Evolutionary conservation across 2,888 invertebrate genomes (phyloP).

Genomic region (Acleris sparsana): DNA sequence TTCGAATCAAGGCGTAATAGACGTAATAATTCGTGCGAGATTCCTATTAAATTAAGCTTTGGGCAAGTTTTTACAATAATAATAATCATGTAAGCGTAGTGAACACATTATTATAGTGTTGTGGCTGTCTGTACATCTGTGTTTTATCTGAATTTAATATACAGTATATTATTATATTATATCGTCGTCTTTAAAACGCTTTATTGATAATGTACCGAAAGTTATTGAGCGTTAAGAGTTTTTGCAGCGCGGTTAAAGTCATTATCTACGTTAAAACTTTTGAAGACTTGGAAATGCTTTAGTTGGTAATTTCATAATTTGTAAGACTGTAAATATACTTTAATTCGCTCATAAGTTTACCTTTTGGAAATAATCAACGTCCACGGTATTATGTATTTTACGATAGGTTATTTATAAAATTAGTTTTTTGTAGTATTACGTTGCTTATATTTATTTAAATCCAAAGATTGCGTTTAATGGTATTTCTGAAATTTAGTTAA

Average conservation of each 20-base stretch:
- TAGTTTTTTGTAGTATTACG: not conserved
- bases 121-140: slow-evolving; percentile 25
- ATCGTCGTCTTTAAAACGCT: not conserved
- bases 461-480: slow-evolving; percentile 20
- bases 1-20: slow-evolving; percentile 40
- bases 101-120: slow-evolving; percentile 18
- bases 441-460: slow-evolving; percentile 10
- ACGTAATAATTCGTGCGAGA: slow-evolving; percentile 56
- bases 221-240: not conserved
- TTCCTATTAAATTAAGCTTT: slow-evolving; percentile 61
- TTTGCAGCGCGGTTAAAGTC: not conserved
- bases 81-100: slow-evolving; percentile 22
- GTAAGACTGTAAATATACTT: slow-evolving; percentile 25
- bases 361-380: slow-evolving; percentile 9
- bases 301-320: slow-evolving; percentile 1
- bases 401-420: slow-evolving; percentile 6
- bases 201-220: not conserved
- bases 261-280: not conserved
- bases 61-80: slow-evolving; percentile 16
- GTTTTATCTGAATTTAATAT: slow-evolving; percentile 18
- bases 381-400: slow-evolving; percentile 14
- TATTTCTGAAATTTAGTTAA: too few relatives aligned
- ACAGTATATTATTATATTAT: not conserved
- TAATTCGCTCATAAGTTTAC: slow-evolving; percentile 10
- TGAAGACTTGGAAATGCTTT: not conserved